Evolutionary conservation across 92 coral and sea anemone genomes (phyloP).

Genomic region (Galaxea fascicularis): DNA sequence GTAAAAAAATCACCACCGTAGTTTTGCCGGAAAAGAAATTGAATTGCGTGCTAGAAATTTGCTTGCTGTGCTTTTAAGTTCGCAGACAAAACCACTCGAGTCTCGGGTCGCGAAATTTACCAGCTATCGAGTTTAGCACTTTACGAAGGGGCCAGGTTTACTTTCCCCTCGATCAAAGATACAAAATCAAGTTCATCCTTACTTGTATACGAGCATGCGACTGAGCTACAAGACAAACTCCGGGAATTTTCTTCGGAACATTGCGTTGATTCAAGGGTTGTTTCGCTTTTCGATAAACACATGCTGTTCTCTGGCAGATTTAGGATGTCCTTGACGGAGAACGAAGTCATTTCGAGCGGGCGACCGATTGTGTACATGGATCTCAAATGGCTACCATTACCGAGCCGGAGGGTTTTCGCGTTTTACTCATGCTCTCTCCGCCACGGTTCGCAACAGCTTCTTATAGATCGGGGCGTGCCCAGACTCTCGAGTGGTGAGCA

Average conservation of each 20-base stretch:
- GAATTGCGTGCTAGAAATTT: constrained; percentile 35
- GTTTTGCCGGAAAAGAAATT: constrained; percentile 38
- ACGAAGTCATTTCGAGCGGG: constrained; percentile 92
- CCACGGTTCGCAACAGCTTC: constrained; percentile 73
- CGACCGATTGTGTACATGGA: constrained; percentile 80
- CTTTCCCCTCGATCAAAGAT: constrained; percentile 87
- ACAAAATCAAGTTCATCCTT: constrained; percentile 89
- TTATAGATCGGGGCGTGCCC: constrained; percentile 91
- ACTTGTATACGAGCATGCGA: constrained; percentile 83
- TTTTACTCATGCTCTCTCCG: constrained; percentile 85
- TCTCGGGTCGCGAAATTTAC: constrained; percentile 46
- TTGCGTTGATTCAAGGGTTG: constrained; percentile 76
- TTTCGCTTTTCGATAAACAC: constrained; percentile 79
- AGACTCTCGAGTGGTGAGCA: constrained; percentile 94
- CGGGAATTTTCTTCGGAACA: constrained; percentile 79
- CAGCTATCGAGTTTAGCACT: constrained; percentile 72
- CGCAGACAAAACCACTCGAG: constrained; percentile 23
- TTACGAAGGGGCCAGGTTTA: constrained; percentile 69
- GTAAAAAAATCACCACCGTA: constrained; percentile 21
- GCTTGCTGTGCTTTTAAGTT: constrained; percentile 4
- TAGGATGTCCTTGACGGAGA: constrained; percentile 96
- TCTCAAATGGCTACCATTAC: constrained; percentile 92
- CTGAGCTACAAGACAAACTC: constrained; percentile 83
- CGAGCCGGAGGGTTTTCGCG: constrained; percentile 54
- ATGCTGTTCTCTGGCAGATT: constrained; percentile 82